Evolutionary conservation across 1,140 invertebrate genomes (phyloP).

Genomic region (Drosophila navojoa): DNA sequence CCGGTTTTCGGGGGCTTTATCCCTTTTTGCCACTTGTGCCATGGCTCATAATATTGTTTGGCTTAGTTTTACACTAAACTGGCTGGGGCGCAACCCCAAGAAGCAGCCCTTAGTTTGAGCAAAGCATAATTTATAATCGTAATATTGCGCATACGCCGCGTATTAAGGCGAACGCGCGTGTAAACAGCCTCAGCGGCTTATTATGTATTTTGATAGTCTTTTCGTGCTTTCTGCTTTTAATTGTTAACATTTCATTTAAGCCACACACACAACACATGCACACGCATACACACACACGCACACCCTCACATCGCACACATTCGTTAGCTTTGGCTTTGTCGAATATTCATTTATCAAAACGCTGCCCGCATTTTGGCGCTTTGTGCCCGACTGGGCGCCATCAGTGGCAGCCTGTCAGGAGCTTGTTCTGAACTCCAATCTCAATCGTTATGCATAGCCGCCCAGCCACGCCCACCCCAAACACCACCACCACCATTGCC

Average conservation of each 20-base stretch:
- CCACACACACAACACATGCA: constrained; percentile 33
- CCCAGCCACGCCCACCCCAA: neutral
- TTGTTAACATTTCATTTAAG: constrained; percentile 83
- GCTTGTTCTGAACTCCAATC: constrained; percentile 65
- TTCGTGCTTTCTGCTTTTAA: constrained; percentile 73
- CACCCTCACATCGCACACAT: neutral
- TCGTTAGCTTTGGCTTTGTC: constrained; percentile 5
- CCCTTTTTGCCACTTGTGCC: constrained; percentile 66
- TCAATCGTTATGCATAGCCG: constrained; percentile 69
- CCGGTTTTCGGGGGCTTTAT: constrained; percentile 26
- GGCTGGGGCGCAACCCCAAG: constrained; percentile 25
- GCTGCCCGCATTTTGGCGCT: constrained; percentile 75
- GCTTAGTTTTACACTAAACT: constrained; percentile 71
- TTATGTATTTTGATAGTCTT: constrained; percentile 70
- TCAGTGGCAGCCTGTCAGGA: constrained; percentile 65
- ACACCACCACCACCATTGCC: no score
- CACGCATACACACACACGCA: constrained; percentile 8
- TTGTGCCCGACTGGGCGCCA: constrained; percentile 71
- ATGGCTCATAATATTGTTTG: constrained; percentile 26
- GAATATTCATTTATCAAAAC: constrained; percentile 79
- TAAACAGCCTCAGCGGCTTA: constrained; percentile 47
- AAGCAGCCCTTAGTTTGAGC: constrained; percentile 12
- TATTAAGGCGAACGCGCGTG: constrained; percentile 28
- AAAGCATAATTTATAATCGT: constrained; percentile 52
- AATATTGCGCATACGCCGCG: constrained; percentile 70